Evolutionary conservation across 2,888 invertebrate genomes (phyloP), one percentile per base, ranked within the genome.

Genomic region (Horisme vitalbata): DNA sequence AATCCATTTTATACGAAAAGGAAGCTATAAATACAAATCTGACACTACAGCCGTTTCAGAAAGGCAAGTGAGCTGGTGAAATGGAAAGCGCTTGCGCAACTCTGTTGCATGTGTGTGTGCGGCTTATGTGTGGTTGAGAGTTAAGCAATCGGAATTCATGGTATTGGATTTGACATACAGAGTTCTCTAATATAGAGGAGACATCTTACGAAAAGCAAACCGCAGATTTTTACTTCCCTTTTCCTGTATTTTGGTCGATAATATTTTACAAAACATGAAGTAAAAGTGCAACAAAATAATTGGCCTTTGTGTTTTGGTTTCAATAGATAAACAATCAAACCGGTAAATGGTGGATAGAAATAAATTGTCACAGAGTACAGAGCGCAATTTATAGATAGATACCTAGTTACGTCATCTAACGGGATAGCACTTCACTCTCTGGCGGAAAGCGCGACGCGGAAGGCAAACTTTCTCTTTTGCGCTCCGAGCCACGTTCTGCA

Each of bases 341-440:
- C 31, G 45, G 45, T 39, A 38, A 45, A 49, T 45, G 52, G 52
- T 43, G 46, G 47, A 46, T 50, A 46, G 39, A 49, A 49, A 55
- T 39, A 45, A 49, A 44, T 44, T 30, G 57, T 18, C 2, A 61
- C 61, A 60, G 70, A 67, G 68, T 71, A 71, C 69, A 72, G 10
- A 76, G 71, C 21, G 61, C 61, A 60, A 69, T 66, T 68, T 70
- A 70, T 70, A 72, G 4, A 61, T 62, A 66, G 66, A 65, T 63
- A 63, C n/a, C n/a, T 58, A 58, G 80, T 89, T 87, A 84, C 88
- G 86, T 88, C 85, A 86, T 64, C 68, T 63, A 73, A 86, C 86
- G 86, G 88, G 87, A 87, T 85, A 83, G 75, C 86, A 86, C 86
- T 87, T 87, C 87, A 87, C 87, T 88, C 85, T 87, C 85, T 63